Evolutionary conservation across 2,113 vertebrate species (phyloP), one percentile per base, ranked within the genome.

Genomic region (Calypte anna): DNA sequence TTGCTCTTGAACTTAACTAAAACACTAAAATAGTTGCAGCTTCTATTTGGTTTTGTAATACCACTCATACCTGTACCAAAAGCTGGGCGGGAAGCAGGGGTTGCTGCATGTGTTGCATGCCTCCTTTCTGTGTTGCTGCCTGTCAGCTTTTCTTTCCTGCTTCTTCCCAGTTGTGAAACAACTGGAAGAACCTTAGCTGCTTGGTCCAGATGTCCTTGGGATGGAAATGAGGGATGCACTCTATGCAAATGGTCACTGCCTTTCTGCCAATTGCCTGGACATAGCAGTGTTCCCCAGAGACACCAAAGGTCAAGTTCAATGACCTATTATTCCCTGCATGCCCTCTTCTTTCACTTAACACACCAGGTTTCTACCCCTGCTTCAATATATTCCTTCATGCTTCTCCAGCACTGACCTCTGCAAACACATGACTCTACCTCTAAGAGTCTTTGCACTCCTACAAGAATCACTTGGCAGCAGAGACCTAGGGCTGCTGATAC

Each of bases 241-340:
- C 28, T 19, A 63, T 55, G 57, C 22, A 82, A 54, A 8, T 10
- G 0, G 46, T 90, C 48, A 31, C 33, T 63, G 28, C 54, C 50
- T 72, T 82, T 62, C 16, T 64, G 38, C 18, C 43, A 6, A 7
- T 53, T 48, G 17, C 3, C 43, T 55, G 33, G 8, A 24, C 31
- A 12, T 19, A 43, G 66, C 38, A 1, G 2, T 4, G n/a, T 44
- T 44, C 1, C 3, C 58, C 18, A 1, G 0, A 66, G 57, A 25
- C 10, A 62, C 14, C 4, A 20, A 74, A 89, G 43, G 14, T 7
- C 33, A 33, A 38, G 23, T 38, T 38, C 59, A 36, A 40, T 27
- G 10, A 36, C 24, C 22, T 15, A 4, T 16, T 82, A n/a, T 55
- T 81, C 43, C 74, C 10, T 54, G 25, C 1, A 1, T 36, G 10